These are phyloP conservation scores for Syritta pipiens DNA, from an alignment of 2,888 invertebrate genomes.

Conservation along the genomic window DNA sequence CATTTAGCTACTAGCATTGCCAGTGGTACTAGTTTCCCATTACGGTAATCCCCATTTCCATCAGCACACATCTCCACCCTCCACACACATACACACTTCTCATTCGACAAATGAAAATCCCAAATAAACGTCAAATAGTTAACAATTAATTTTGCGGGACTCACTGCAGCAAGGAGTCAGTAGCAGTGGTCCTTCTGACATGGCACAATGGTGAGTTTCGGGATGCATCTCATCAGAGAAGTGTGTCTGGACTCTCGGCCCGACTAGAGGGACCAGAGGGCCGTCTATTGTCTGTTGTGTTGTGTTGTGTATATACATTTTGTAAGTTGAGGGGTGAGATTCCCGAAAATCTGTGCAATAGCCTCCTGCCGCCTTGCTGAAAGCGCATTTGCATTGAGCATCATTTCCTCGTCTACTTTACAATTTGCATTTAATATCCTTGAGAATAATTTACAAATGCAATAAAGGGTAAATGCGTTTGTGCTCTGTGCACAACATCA, in stretches of 20 bases:
- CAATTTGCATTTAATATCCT: conserved; percentile 79
- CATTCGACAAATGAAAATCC: conserved; percentile 55
- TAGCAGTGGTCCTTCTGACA: background rate
- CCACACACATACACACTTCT: no score
- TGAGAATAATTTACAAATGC: conserved; percentile 80
- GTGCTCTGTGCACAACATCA: conserved; percentile 11
- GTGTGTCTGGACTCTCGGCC: no score
- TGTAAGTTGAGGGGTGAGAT: background rate
- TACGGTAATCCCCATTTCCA: conserved; percentile 48
- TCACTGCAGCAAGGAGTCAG: conserved; percentile 1
- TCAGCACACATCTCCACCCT: conserved; percentile 9
- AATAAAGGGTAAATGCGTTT: conserved; percentile 79
- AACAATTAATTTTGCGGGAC: conserved; percentile 57
- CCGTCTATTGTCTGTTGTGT: conserved; percentile 50
- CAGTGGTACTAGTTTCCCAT: conserved; percentile 35
- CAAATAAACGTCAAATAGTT: conserved; percentile 65
- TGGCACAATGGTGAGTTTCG: no score
- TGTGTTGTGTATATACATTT: no score
- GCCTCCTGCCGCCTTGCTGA: conserved; percentile 18
- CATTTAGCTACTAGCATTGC: conserved; percentile 35
- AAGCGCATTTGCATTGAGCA: conserved; percentile 49
- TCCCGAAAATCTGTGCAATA: conserved; percentile 42
- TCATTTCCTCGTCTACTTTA: conserved; percentile 71
- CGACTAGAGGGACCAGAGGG: no score
- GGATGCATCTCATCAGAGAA: no score